phyloP scores from a whole-genome alignment of 1,140 invertebrate genomes.

The Amphibalanus amphitrite region DNA sequence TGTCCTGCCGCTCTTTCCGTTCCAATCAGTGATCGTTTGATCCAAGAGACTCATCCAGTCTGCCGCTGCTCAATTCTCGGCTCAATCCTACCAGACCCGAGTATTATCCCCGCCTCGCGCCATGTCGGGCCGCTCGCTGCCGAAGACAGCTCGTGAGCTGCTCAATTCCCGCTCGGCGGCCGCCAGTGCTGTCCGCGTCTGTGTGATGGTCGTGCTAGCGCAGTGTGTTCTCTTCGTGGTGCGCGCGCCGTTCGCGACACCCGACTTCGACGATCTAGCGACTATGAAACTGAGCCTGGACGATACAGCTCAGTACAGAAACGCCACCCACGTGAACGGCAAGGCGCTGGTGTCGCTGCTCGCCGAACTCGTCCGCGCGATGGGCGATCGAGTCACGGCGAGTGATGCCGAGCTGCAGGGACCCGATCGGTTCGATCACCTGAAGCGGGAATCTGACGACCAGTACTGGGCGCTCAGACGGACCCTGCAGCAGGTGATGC shows the following conservation, averaged over 20 bases:
- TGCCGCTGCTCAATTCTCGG: no score
- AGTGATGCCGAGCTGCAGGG: neutral
- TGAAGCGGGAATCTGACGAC: neutral
- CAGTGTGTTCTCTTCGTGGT: constrained; percentile 34
- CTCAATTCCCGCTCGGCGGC: constrained; percentile 24
- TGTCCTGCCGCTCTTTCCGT: no score
- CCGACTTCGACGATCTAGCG: constrained; percentile 26
- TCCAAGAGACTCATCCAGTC: no score
- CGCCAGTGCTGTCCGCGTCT: constrained; percentile 25
- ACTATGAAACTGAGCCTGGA: constrained; percentile 27
- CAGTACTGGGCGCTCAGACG: neutral
- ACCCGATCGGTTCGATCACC: no score
- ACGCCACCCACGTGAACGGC: constrained; percentile 26
- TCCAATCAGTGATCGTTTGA: no score
- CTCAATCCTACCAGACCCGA: no score
- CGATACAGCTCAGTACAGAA: constrained; percentile 29
- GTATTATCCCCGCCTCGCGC: no score
- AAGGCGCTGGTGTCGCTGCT: constrained; percentile 25
- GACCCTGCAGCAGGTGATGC: constrained; percentile 23
- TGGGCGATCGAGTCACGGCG: neutral
- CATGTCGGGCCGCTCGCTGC: constrained; percentile 20
- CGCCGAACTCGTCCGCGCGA: constrained; percentile 21
- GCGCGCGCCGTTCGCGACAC: constrained; percentile 33
- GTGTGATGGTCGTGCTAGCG: constrained; percentile 33
- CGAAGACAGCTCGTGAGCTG: constrained; percentile 43